phyloP scores from a whole-genome alignment of 1,140 invertebrate genomes.

The Drosophila littoralis region DNA sequence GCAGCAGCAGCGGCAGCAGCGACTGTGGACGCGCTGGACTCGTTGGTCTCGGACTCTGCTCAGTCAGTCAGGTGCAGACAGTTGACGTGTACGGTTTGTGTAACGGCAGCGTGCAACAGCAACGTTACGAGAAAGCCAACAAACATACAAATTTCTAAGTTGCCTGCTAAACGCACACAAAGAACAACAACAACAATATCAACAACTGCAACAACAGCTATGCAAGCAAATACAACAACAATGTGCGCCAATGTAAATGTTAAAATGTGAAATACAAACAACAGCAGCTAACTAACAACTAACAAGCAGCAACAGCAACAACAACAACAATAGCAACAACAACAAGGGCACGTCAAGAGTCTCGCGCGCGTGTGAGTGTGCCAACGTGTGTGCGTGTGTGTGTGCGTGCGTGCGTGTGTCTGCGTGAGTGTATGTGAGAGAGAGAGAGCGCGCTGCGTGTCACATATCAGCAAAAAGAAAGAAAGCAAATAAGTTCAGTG shows the following conservation, averaged over 20 bases:
- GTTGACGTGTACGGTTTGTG: conserved; percentile 84
- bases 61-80: conserved; percentile 83
- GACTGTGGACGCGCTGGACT: conserved; percentile 26
- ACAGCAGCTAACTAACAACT: conserved; percentile 16
- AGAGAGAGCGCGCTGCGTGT: conserved; percentile 50
- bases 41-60: conserved; percentile 29
- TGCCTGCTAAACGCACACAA: conserved; percentile 33
- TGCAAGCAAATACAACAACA: conserved; percentile 19
- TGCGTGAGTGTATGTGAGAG: conserved; percentile 35
- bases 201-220: conserved; percentile 41
- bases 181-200: conserved; percentile 22
- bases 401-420: conserved; percentile 42
- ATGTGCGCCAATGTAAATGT: conserved; percentile 2
- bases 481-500: conserved; percentile 49
- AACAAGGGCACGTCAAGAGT: conserved; percentile 29
- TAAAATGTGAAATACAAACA: conserved; percentile 42
- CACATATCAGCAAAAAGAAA: conserved; percentile 64
- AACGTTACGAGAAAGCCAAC: conserved; percentile 25
- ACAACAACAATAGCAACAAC: conserved; percentile 21
- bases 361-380: conserved; percentile 48
- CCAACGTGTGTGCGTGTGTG: conserved; percentile 34
- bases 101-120: conserved; percentile 63
- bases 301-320: conserved; percentile 20
- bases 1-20: conserved; percentile 15
- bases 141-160: conserved; percentile 36